Evolutionary conservation across 92 coral and sea anemone genomes (phyloP).

Genomic region (Epizoanthus illoricatus): DNA sequence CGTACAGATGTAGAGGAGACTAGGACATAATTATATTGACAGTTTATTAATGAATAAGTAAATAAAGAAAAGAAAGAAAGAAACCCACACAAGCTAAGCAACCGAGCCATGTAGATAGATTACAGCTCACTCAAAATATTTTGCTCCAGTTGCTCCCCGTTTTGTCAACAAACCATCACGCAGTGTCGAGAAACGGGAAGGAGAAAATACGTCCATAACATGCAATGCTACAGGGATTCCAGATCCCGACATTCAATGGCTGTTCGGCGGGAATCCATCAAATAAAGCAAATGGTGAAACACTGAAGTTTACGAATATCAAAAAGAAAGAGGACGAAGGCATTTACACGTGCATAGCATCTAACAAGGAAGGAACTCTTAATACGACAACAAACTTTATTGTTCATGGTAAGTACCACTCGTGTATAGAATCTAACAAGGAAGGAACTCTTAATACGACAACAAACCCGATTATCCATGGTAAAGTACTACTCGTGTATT

Average conservation of each 20-base stretch:
- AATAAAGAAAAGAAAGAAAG: too few species aligned
- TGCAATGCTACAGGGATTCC: neutral
- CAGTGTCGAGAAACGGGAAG: neutral
- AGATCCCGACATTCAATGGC: neutral
- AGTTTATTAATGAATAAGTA: too few species aligned
- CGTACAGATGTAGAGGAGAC: too few species aligned
- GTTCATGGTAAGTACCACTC: too few species aligned
- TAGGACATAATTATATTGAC: too few species aligned
- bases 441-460: too few species aligned
- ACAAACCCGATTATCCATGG: too few species aligned
- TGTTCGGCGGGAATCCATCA: neutral
- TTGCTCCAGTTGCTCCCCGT: neutral
- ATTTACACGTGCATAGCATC: neutral
- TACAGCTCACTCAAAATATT: neutral
- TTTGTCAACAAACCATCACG: neutral
- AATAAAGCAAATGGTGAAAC: neutral
- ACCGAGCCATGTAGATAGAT: too few species aligned
- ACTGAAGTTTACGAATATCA: neutral
- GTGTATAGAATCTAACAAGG: too few species aligned
- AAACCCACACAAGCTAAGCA: too few species aligned
- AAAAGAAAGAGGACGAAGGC: neutral
- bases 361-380: neutral
- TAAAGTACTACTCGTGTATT: too few species aligned
- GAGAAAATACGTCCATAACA: neutral
- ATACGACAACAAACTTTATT: too few species aligned